phyloP scores from a whole-genome alignment of 2,113 vertebrate species.

The Coregonus clupeaformis region DNA sequence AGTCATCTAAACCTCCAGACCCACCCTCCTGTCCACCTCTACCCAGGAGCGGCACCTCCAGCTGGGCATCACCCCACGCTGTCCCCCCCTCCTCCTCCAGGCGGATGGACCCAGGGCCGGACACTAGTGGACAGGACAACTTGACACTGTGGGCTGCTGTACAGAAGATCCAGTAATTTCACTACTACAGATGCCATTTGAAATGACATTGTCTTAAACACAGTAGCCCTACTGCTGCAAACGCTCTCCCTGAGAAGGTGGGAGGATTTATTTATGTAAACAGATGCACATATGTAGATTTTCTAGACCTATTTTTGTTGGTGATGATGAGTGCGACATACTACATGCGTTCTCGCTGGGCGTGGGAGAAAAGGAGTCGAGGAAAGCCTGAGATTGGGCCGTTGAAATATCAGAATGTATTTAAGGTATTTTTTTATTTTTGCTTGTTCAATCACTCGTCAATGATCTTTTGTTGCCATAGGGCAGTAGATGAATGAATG shows the following conservation, averaged over 20 bases:
- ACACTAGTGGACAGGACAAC: background rate
- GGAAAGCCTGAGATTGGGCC: background rate
- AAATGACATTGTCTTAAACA: constrained; percentile 20
- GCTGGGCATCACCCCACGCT: background rate
- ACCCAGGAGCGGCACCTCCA: background rate
- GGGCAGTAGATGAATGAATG: constrained; percentile 34
- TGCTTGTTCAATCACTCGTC: constrained; percentile 36
- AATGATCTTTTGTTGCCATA: constrained; percentile 53
- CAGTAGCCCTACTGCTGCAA: constrained; percentile 29
- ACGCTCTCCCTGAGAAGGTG: constrained; percentile 29
- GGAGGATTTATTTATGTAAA: constrained; percentile 42
- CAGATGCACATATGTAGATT: constrained; percentile 36
- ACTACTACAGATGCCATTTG: constrained; percentile 32
- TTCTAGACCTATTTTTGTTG: constrained; percentile 36
- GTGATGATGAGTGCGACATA: constrained; percentile 7
- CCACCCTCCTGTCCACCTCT: background rate
- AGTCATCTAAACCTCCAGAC: constrained; percentile 65
- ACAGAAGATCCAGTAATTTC: constrained; percentile 1
- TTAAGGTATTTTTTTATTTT: no score
- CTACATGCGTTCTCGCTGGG: no score
- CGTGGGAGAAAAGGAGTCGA: constrained; percentile 18
- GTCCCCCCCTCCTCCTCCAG: background rate
- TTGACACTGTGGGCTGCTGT: no score
- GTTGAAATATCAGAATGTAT: background rate
- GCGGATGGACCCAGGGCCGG: constrained; percentile 4